Evolutionary conservation across 2,797 vertebrate species (phyloP).

Genomic region (Vireo griseus): DNA sequence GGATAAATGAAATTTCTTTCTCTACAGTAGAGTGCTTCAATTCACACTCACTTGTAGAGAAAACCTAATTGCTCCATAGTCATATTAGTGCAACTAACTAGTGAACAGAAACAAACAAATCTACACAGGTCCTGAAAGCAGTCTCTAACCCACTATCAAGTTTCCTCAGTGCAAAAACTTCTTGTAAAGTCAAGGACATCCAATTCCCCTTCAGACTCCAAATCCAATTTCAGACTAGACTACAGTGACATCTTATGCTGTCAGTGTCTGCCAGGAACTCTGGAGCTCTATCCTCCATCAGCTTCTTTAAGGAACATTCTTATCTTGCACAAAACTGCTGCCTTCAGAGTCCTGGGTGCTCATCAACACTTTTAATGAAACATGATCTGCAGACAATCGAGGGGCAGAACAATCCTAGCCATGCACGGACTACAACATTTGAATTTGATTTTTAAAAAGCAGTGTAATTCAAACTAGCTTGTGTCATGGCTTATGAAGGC

Average conservation of each 20-base stretch:
- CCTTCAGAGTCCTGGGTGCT: neutral
- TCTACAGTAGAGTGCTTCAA: neutral
- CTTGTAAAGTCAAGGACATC: neutral
- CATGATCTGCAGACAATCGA: neutral
- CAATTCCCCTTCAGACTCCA: neutral
- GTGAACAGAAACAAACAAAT: neutral
- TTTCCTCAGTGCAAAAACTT: neutral
- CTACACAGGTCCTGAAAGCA: neutral
- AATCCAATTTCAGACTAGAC: conserved; percentile 9
- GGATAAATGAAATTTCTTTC: neutral
- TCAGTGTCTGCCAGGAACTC: neutral
- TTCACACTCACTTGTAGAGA: neutral
- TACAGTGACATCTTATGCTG: neutral
- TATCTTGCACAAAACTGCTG: conserved; percentile 48
- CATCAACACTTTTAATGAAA: conserved; percentile 23
- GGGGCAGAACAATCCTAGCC: neutral
- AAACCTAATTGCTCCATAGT: neutral
- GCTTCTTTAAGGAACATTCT: conserved; percentile 31
- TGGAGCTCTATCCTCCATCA: neutral
- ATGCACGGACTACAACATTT: neutral
- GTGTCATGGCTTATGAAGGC: neutral
- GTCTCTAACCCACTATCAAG: neutral
- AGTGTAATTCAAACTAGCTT: neutral
- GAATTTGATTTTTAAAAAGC: neutral
- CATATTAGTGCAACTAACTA: neutral